A percentile compares a stretch with the other conserved stretches of the same genome.
These are phyloP conservation scores for Polietes domitor DNA, from an alignment of 2,888 invertebrate genomes.

Conservation along the genomic window DNA sequence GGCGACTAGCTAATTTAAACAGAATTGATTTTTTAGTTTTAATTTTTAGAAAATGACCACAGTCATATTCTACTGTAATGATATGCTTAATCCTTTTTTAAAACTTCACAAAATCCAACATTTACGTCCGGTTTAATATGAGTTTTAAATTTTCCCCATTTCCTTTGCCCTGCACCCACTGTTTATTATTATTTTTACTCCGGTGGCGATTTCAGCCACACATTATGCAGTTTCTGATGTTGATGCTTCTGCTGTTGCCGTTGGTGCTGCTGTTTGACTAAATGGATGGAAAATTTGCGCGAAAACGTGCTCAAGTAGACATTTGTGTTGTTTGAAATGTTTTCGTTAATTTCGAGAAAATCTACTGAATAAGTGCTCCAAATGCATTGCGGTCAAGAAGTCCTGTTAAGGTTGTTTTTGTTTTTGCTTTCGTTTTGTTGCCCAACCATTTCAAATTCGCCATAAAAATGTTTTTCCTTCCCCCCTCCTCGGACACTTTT, in stretches of 20 bases:
- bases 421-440: background rate
- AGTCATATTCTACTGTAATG: too few relatives aligned
- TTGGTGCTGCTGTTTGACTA: slow-evolving; percentile 39
- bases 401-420: slow-evolving; percentile 25
- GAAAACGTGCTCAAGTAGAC: slow-evolving; percentile 64
- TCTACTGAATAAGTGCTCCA: slow-evolving; percentile 41
- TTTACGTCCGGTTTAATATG: too few relatives aligned
- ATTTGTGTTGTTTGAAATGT: slow-evolving; percentile 44
- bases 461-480: slow-evolving; percentile 7
- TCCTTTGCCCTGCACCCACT: background rate
- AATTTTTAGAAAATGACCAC: too few relatives aligned
- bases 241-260: background rate
- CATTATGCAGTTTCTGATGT: background rate
- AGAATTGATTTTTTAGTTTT: too few relatives aligned
- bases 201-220: background rate
- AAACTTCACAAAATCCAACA: too few relatives aligned
- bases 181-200: background rate
- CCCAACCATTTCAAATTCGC: slow-evolving; percentile 8
- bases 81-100: too few relatives aligned
- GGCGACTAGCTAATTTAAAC: too few relatives aligned
- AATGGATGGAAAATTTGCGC: slow-evolving; percentile 48
- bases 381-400: slow-evolving; percentile 62
- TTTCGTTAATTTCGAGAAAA: slow-evolving; percentile 45
- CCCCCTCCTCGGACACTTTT: background rate
- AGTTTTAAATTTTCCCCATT: background rate